Base-by-base conservation (phyloP, 30 jellyfish, hydroid and myxozoan genomes). In the Pseudorhiza aurosa region DNA sequence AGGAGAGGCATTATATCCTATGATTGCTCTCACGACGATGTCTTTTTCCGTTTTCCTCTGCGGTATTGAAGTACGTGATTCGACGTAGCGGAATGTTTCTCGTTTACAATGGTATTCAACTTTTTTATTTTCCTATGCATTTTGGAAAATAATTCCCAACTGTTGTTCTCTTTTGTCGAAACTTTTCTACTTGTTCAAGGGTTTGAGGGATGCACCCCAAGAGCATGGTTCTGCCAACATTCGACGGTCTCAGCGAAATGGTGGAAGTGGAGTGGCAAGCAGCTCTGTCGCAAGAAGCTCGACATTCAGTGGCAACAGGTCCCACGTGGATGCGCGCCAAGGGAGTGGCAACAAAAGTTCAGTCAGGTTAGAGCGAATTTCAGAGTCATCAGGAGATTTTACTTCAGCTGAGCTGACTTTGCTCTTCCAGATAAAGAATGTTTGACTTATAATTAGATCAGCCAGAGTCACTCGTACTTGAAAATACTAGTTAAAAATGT, bases 181-280 rank as follows among this genome's bases (percentile, higher is more conserved):
- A n/a, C 12, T 39, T 39, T 39, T 39, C 12, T 5, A 7, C 12
- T 39, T 39, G 50, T 5, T 42, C 1, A 2, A 88, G 97, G 97
- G 97, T 0, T 76, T 83, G 10, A 94, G 95, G 46, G 96, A 87
- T 17, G 88, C 97, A 3, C 97, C 97, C 7, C 42, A 49, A 31
- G 87, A 67, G 51, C 90, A 68, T 27, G 88, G 95, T 19, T 84
- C 95, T 45, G 95, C 95, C 0, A 56, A 55, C 33, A 27, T 84
- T 45, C 88, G 95, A 47, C 77, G 87, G 44, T 84, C 95, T 10
- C 67, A 43, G 19, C 56, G 95, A 32, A n/a, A 26, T 29, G 32
- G 88, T 26, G 88, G 82, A 2, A 62, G 84, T 84, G 88, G 87
- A 45, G 79, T 46, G 18, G 67, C 85, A 15, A 25, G 58, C 17